phyloP scores from a whole-genome alignment of 2,797 vertebrate genomes.

The Spatula clypeata region DNA sequence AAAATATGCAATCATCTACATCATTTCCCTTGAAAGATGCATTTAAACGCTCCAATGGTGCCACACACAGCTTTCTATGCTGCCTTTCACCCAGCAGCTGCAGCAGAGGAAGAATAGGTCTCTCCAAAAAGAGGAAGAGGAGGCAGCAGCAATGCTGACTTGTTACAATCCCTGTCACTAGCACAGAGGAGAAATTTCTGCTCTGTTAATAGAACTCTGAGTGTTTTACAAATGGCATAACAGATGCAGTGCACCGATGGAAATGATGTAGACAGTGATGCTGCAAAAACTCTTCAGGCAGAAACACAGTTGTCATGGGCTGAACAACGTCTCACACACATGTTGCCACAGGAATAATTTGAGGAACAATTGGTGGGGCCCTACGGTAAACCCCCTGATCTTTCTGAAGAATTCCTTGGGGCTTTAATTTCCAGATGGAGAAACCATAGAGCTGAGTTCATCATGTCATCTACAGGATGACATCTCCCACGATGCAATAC shows the following conservation, averaged over 20 bases:
- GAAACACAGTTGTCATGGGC: not conserved
- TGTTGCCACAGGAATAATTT: not conserved
- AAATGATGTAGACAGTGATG: not conserved
- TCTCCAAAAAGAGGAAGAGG: not conserved
- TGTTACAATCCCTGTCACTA: not conserved
- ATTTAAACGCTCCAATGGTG: not conserved
- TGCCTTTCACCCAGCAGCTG: not conserved
- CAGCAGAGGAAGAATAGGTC: not conserved
- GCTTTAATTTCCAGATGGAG: constrained; percentile 46
- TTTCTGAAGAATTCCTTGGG: not conserved
- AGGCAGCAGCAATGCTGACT: not conserved
- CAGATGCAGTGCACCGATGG: not conserved
- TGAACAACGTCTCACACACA: not conserved
- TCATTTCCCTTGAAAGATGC: not conserved
- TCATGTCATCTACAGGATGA: constrained; percentile 36
- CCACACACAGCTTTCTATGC: not conserved
- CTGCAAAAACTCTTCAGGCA: constrained; percentile 24
- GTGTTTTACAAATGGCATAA: constrained; percentile 30
- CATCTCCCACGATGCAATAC: constrained; percentile 26
- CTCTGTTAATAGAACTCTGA: not conserved
- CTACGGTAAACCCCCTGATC: not conserved
- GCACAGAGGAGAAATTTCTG: not conserved
- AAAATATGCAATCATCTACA: not conserved
- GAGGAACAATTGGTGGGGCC: accelerated
- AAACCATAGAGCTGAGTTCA: constrained; percentile 34